These are phyloP conservation scores for Strix aluco DNA, from an alignment of 2,113 vertebrate genomes.

Conservation along the genomic window DNA sequence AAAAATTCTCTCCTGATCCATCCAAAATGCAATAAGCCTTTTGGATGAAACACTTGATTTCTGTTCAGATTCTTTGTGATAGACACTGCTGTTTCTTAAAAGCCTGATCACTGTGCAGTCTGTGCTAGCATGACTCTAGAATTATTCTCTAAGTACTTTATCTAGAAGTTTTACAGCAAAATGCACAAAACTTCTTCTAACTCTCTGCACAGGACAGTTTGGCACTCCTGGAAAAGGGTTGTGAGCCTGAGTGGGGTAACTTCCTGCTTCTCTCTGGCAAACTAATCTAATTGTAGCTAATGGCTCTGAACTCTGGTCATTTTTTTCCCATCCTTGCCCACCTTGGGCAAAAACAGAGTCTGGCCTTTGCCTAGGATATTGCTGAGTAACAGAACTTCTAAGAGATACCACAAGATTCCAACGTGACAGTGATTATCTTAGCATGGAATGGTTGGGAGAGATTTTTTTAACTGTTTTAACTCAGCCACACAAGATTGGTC, in stretches of 20 bases:
- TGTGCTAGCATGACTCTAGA: background rate
- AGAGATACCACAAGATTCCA: background rate
- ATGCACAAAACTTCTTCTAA: background rate
- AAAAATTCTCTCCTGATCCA: background rate
- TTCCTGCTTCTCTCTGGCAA: background rate
- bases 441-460: background rate
- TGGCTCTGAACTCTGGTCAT: accelerated
- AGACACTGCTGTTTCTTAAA: background rate
- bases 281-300: background rate
- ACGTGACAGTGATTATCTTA: background rate
- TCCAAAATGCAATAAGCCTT: background rate
- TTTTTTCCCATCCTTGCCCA: background rate
- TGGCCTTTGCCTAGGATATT: background rate
- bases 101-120: background rate
- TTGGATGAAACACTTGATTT: background rate
- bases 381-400: background rate
- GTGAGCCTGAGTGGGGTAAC: background rate
- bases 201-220: background rate
- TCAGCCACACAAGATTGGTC: accelerated
- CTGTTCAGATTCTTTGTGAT: background rate
- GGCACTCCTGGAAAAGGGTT: background rate
- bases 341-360: background rate
- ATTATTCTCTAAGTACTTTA: background rate
- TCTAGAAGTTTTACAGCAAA: background rate
- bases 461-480: background rate